These are phyloP conservation scores for Plebejus argus DNA, from an alignment of 2,888 invertebrate species.

Conservation along the genomic window DNA sequence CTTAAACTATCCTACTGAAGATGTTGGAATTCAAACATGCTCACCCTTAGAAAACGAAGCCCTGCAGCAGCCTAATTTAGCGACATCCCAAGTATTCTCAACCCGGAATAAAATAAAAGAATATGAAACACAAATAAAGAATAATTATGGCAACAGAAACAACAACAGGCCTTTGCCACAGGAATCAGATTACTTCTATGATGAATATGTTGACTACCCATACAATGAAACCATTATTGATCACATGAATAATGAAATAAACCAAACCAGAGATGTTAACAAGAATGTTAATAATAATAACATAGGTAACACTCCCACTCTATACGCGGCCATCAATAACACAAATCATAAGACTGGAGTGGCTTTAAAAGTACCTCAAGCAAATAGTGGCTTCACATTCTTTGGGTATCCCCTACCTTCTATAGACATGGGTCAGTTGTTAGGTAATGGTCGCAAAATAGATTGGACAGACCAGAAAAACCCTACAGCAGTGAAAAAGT, in stretches of 20 bases:
- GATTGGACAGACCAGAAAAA: constrained; percentile 69
- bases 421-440: constrained; percentile 85
- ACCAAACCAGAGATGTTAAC: constrained; percentile 47
- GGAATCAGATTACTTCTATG: constrained; percentile 91
- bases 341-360: constrained; percentile 59
- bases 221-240: constrained; percentile 81
- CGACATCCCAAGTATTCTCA: constrained; percentile 81
- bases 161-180: constrained; percentile 84
- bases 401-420: constrained; percentile 91
- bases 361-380: constrained; percentile 76
- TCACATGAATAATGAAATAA: constrained; percentile 60
- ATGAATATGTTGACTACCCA: constrained; percentile 90
- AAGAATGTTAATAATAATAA: constrained; percentile 63
- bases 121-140: constrained; percentile 67
- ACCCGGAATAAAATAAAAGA: constrained; percentile 81
- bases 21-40: constrained; percentile 81
- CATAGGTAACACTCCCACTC: constrained; percentile 75
- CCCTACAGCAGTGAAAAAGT: constrained; percentile 51
- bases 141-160: constrained; percentile 71
- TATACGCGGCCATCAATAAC: constrained; percentile 63
- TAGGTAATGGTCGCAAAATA: constrained; percentile 73
- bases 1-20: constrained; percentile 62
- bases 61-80: constrained; percentile 72
- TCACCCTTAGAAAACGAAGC: constrained; percentile 86
- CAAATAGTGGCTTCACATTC: constrained; percentile 87